Evolutionary conservation across 2,113 vertebrate species (phyloP), one percentile per base, ranked within the genome.

Genomic region (Zeus faber): DNA sequence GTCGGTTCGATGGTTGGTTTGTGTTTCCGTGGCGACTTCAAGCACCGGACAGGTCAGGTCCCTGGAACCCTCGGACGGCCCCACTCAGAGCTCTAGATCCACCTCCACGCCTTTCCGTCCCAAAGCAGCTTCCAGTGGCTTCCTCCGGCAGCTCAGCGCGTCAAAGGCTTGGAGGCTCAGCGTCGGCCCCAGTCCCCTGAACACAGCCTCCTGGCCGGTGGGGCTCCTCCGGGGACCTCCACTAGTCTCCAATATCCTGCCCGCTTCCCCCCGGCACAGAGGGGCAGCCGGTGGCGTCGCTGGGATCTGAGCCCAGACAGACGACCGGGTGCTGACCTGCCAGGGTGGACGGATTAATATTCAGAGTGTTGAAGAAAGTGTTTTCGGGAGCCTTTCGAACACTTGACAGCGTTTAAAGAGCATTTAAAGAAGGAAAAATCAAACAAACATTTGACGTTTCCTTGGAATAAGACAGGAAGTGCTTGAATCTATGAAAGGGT

Each of bases 201-300:
- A 54, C 66, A 66, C 63, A 79, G 77, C 72, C 64, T 65, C 54
- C 54, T 70, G 59, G 72, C 69, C 49, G 24, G 41, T 10, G 2
- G 54, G 77, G 71, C 59, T 81, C 79, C 82, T 79, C 51, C 53
- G 78, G 64, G 72, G 70, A 72, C 68, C 69, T 83, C 71, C 56
- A 1, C 21, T 62, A 64, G 74, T 63, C 69, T 81, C 73, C 58
- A 78, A 78, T 81, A 84, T 84, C 81, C 84, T 77, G 77, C 64
- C 37, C 26, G 54, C 49, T 60, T 58, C 47, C 23, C 13, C 14
- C 22, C 10, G 46, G 6, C 22, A 48, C 43, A 58, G 61, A 51
- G n/a, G 26, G 37, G 35, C 33, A 56, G 46, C 61, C 41, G 44
- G 31, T 1, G 7, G 65, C 53, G 47, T 49, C 54, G 67, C 57